phyloP scores from a whole-genome alignment of 2,113 vertebrate species.

The Narcine bancroftii region DNA sequence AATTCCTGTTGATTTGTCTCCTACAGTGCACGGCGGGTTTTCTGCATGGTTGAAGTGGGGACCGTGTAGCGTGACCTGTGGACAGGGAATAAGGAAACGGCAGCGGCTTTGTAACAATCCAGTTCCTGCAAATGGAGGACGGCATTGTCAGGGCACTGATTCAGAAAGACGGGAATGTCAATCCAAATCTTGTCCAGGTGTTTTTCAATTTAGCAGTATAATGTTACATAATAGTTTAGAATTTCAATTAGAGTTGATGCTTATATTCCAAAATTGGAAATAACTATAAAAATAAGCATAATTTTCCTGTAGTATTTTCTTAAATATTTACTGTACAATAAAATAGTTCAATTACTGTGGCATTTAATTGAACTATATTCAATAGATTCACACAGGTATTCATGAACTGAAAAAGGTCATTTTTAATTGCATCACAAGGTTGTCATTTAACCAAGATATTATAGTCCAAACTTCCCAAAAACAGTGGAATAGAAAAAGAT shows the following conservation, averaged over 20 bases:
- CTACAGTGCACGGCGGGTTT: conserved; percentile 80
- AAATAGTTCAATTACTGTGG: neutral
- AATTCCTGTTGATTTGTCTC: conserved; percentile 16
- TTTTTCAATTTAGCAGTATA: neutral
- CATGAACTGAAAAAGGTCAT: too few relatives aligned
- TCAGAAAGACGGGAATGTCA: conserved; percentile 66
- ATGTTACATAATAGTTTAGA: neutral
- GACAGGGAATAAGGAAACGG: conserved; percentile 71
- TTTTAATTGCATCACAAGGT: neutral
- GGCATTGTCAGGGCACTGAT: conserved; percentile 60
- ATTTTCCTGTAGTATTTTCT: neutral
- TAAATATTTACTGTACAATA: accelerated
- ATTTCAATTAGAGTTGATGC: neutral
- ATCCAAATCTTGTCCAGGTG: conserved; percentile 80
- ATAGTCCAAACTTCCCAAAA: neutral
- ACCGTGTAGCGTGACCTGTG: conserved; percentile 79
- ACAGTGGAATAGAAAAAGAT: neutral
- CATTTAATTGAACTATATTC: too few relatives aligned
- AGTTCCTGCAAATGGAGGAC: conserved; percentile 79
- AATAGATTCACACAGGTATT: too few relatives aligned
- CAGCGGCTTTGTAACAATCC: conserved; percentile 77
- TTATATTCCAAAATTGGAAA: neutral
- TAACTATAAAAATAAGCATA: neutral
- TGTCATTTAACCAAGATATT: neutral
- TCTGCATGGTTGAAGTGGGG: conserved; percentile 82